These are phyloP conservation scores for Craterocephalus amniculus DNA, from an alignment of 2,797 vertebrate species.

Conservation along the genomic window DNA sequence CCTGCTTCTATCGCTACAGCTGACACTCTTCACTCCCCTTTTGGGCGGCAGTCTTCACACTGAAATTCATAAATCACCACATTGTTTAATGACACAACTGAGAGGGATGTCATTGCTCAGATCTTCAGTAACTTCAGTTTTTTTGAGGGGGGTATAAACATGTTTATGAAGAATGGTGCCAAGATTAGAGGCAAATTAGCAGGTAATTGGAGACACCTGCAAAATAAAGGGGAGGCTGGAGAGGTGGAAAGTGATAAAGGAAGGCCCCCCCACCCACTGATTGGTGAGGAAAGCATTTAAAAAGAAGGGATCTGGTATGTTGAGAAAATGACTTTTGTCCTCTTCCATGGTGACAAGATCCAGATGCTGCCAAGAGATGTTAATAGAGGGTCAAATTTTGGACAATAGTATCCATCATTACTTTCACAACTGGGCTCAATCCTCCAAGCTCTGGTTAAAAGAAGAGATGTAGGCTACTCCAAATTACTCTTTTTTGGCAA, in stretches of 20 bases:
- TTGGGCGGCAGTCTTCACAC: constrained; percentile 36
- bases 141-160: constrained; percentile 32
- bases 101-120: constrained; percentile 35
- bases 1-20: constrained; percentile 89
- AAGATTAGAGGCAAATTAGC: constrained; percentile 83
- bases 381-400: constrained; percentile 92
- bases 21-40: constrained; percentile 57
- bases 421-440: constrained; percentile 88
- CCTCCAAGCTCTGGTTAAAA: constrained; percentile 86
- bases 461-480: constrained; percentile 88
- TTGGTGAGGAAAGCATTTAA: constrained; percentile 77
- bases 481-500: constrained; percentile 86
- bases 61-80: constrained; percentile 84
- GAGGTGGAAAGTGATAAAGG: constrained; percentile 78
- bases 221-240: constrained; percentile 84
- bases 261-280: constrained; percentile 81
- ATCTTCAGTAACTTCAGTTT: constrained; percentile 44
- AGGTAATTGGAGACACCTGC: constrained; percentile 90
- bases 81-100: constrained; percentile 77
- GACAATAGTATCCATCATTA: constrained; percentile 94
- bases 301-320: constrained; percentile 81
- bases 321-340: constrained; percentile 89
- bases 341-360: constrained; percentile 87
- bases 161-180: constrained; percentile 70
- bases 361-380: constrained; percentile 93